A percentile compares a stretch with the other conserved stretches of the same genome.
Conservation (phyloP, 2,797 vertebrate species). For the Rhadinocentrus ornatus region DNA sequence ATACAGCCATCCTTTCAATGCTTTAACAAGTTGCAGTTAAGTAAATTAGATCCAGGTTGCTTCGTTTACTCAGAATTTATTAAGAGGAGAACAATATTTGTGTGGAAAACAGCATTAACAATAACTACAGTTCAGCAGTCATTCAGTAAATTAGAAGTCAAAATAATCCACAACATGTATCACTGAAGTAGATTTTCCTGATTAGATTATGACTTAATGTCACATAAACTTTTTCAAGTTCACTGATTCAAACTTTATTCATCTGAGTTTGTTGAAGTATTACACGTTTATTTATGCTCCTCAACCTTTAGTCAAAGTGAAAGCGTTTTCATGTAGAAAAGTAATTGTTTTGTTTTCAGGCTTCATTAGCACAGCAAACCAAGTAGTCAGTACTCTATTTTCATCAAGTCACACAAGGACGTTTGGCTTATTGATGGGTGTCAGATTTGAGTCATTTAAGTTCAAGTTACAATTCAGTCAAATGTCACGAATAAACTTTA, state of each 20-base stretch:
- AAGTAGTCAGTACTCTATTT: too few species aligned
- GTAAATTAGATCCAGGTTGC: not conserved
- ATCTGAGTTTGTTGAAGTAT: not conserved
- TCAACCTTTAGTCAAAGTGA: not conserved
- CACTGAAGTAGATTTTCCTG: too few species aligned
- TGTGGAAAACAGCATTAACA: not conserved
- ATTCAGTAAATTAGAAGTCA: not conserved
- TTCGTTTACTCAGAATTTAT: not conserved
- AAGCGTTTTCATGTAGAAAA: not conserved
- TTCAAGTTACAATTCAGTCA: not conserved
- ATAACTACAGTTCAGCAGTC: not conserved
- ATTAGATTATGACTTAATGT: not conserved
- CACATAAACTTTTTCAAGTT: constrained; percentile 2
- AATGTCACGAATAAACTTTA: not conserved
- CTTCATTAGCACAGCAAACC: too few species aligned
- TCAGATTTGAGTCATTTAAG: not conserved
- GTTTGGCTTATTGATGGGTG: not conserved
- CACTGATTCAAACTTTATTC: not conserved
- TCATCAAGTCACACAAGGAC: too few species aligned
- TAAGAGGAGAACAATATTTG: not conserved
- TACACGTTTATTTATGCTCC: not conserved
- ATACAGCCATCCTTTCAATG: not conserved
- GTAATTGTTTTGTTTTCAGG: not conserved
- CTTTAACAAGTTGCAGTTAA: not conserved
- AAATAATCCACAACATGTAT: too few species aligned